A percentile compares a stretch with the other conserved stretches of the same genome.
Conservation (phyloP, 2,113 vertebrate genomes). For the Sylvilagus bachmani region DNA sequence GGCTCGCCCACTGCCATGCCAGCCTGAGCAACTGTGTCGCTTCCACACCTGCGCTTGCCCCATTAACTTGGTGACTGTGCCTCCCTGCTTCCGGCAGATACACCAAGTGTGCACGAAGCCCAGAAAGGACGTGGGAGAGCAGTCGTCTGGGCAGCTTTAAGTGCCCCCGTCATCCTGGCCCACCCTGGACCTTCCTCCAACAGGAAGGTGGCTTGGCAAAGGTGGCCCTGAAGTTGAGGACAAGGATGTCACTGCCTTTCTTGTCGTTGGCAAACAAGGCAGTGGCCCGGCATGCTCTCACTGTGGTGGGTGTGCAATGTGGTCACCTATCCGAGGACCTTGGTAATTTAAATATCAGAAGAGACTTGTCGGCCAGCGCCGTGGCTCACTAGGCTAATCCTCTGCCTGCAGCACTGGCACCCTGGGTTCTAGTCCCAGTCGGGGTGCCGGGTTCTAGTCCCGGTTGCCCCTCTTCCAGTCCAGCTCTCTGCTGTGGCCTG, state of each 20-base stretch:
- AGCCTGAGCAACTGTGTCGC: neutral
- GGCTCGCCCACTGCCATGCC: neutral
- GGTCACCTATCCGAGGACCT: neutral
- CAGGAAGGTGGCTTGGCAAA: neutral
- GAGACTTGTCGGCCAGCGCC: neutral
- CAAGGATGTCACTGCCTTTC: neutral
- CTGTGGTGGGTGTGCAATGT: neutral
- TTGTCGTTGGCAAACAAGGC: neutral
- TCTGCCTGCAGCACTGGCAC: too few species aligned
- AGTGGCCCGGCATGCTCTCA: neutral
- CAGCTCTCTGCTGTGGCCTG: too few species aligned
- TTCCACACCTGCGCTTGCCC: neutral
- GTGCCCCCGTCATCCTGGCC: neutral
- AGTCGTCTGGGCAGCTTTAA: neutral
- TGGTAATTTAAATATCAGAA: neutral
- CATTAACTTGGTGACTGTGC: slow-evolving; percentile 2
- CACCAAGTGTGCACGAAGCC: neutral
- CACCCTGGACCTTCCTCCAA: neutral
- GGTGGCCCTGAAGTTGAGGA: neutral
- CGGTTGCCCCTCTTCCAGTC: too few species aligned
- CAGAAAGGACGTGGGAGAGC: neutral
- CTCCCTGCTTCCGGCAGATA: neutral
- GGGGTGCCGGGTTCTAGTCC: too few species aligned
- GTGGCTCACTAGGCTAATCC: too few species aligned
- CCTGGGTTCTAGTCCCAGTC: too few species aligned